A percentile compares a stretch with the other conserved stretches of the same genome.
Evolutionary conservation across 2,797 vertebrate species (phyloP).

Genomic region (Mycteria americana): DNA sequence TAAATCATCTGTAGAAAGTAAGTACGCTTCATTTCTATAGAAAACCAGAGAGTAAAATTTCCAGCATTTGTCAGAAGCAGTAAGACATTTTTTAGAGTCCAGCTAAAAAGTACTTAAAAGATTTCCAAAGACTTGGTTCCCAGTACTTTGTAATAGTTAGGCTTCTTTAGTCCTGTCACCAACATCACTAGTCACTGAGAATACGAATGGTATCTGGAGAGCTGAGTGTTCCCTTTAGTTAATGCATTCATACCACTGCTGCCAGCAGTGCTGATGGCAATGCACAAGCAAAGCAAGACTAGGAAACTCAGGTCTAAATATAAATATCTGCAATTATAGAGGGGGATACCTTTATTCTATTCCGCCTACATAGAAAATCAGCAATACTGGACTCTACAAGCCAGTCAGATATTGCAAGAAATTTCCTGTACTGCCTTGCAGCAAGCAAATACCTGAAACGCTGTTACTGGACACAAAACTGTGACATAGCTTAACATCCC

Average conservation of each 20-base stretch:
- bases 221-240: background rate
- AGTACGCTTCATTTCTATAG: background rate
- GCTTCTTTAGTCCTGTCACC: background rate
- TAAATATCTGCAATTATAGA: background rate
- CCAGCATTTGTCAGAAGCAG: background rate
- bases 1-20: background rate
- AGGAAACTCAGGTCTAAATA: background rate
- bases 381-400: background rate
- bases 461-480: background rate
- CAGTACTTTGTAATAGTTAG: background rate
- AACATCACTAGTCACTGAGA: background rate
- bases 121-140: background rate
- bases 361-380: background rate
- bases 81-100: background rate
- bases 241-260: background rate
- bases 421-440: background rate
- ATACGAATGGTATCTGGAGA: rapidly evolving
- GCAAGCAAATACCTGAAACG: background rate
- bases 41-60: background rate
- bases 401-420: background rate
- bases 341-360: background rate
- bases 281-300: background rate
- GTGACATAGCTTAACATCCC: background rate
- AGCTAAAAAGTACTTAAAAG: background rate
- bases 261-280: background rate